phyloP scores from a whole-genome alignment of 2,888 invertebrate species.

The Athalia rosae region DNA sequence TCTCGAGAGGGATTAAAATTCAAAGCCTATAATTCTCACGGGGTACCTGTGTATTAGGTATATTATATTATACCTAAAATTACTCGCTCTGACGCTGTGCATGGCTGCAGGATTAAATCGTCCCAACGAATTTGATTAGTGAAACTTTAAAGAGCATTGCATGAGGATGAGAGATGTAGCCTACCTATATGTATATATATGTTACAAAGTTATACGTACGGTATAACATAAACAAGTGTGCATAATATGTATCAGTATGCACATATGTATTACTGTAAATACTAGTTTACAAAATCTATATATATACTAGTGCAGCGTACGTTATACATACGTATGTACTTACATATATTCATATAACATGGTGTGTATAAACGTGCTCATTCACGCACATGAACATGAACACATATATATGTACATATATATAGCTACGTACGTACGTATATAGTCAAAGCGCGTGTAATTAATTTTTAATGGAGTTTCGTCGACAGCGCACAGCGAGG shows the following conservation, averaged over 20 bases:
- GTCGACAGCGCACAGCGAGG: background rate
- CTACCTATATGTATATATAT: background rate
- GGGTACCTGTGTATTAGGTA: no score
- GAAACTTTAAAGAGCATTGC: conserved; percentile 13
- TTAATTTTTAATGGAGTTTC: conserved; percentile 38
- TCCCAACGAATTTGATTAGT: conserved; percentile 34
- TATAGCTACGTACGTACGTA: background rate
- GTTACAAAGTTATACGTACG: no score
- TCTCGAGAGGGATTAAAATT: no score
- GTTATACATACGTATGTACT: no score
- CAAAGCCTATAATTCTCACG: no score
- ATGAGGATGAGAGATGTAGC: background rate
- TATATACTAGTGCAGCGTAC: no score
- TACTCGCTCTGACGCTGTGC: no score
- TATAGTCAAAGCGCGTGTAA: conserved; percentile 5
- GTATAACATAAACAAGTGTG: background rate
- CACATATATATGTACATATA: conserved; percentile 2
- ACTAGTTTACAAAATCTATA: background rate
- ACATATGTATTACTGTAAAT: background rate
- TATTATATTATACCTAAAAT: no score
- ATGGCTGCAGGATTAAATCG: conserved; percentile 14
- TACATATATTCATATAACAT: no score
- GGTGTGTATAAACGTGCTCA: background rate
- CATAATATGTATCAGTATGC: background rate
- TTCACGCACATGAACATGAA: conserved; percentile 1